phyloP scores from a whole-genome alignment of 1,140 invertebrate species.

The Nephila pilipes region DNA sequence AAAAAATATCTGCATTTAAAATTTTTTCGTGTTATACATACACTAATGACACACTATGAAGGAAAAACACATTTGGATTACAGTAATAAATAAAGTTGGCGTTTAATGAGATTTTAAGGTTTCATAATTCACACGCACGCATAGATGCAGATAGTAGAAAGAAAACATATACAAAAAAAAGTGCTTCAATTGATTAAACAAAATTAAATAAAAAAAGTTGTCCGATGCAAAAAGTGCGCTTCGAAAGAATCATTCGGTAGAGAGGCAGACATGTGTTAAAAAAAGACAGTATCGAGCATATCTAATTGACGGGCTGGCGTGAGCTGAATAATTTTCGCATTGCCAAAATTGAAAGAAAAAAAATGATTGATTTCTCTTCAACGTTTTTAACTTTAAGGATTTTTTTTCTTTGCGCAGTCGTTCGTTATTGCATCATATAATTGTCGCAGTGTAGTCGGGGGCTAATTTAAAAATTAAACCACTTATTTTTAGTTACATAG shows the following conservation, averaged over 20 bases:
- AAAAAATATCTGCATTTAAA: too few relatives aligned
- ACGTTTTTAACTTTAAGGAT: slow-evolving; percentile 36
- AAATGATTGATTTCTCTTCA: slow-evolving; percentile 59
- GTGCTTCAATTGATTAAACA: not conserved
- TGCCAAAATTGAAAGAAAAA: slow-evolving; percentile 55
- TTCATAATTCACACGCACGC: slow-evolving; percentile 7
- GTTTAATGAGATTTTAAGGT: not conserved
- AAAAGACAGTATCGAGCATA: slow-evolving; percentile 41
- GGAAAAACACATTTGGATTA: not conserved
- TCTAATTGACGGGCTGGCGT: slow-evolving; percentile 55
- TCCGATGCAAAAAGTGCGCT: slow-evolving; percentile 9
- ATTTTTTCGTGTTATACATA: not conserved
- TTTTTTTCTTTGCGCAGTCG: slow-evolving; percentile 18
- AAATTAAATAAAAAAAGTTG: slow-evolving; percentile 18
- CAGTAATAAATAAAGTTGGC: not conserved
- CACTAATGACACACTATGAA: not conserved
- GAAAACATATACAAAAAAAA: not conserved
- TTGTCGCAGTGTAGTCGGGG: slow-evolving; percentile 35
- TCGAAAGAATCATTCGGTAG: slow-evolving; percentile 1
- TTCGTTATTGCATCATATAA: slow-evolving; percentile 48
- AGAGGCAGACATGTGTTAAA: slow-evolving; percentile 39
- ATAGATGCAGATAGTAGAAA: not conserved
- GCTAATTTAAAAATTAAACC: slow-evolving; percentile 49
- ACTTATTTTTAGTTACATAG: not conserved
- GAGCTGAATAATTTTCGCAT: slow-evolving; percentile 56